These are phyloP conservation scores for Seriola aureovittata DNA, from an alignment of 2,113 vertebrate genomes.

Conservation along the genomic window DNA sequence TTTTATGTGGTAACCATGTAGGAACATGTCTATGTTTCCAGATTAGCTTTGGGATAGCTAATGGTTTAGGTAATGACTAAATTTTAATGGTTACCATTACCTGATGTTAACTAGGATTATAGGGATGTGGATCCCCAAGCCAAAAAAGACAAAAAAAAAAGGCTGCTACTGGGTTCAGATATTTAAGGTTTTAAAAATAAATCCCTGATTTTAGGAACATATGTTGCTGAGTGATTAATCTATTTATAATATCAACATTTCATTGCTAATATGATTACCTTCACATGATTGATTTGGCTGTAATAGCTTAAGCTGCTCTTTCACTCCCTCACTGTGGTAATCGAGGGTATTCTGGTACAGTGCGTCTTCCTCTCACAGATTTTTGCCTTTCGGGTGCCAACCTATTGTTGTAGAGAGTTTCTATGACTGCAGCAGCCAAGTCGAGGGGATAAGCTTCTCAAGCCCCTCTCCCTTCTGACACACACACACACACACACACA, in stretches of 20 bases:
- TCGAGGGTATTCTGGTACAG: conserved; percentile 32
- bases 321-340: conserved; percentile 35
- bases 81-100: background rate
- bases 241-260: background rate
- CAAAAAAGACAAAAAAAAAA: background rate
- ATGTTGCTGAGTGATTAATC: background rate
- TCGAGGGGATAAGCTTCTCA: conserved; percentile 46
- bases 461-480: conserved; percentile 24
- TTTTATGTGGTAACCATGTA: too few species aligned
- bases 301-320: conserved; percentile 43
- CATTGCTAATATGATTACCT: conserved; percentile 34
- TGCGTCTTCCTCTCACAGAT: conserved; percentile 19
- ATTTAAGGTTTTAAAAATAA: background rate
- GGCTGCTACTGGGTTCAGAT: background rate
- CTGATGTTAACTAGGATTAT: background rate
- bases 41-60: background rate
- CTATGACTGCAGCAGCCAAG: conserved; percentile 48
- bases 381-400: conserved; percentile 31
- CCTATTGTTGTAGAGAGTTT: conserved; percentile 45
- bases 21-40: background rate
- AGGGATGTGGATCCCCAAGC: background rate
- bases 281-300: conserved; percentile 47
- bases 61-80: background rate
- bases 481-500: conserved; percentile 22
- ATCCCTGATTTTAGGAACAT: background rate